These are phyloP conservation scores for Rhodinocichla rosea DNA, from an alignment of 2,113 vertebrate genomes.

Conservation along the genomic window DNA sequence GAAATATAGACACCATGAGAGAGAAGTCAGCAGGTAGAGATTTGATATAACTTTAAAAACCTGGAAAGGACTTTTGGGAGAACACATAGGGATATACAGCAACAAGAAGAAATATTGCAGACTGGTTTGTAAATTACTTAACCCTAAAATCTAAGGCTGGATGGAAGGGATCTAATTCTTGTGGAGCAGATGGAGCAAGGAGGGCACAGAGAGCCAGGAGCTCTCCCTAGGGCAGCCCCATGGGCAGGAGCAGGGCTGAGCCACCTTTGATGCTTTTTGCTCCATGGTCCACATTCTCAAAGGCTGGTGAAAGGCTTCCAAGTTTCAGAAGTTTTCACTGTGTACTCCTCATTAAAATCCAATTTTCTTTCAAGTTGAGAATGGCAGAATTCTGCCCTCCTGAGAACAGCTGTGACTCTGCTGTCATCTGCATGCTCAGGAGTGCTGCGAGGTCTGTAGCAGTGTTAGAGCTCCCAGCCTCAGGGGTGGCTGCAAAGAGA, in stretches of 20 bases:
- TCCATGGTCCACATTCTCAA: not conserved
- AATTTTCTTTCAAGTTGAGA: not conserved
- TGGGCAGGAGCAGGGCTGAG: not conserved
- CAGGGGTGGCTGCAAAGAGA: not conserved
- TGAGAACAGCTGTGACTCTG: not conserved
- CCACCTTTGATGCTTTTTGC: not conserved
- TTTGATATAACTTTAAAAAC: not conserved
- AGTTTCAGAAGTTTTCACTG: not conserved
- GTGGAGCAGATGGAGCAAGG: not conserved
- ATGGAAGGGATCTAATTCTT: not conserved
- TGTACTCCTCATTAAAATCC: not conserved
- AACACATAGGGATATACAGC: not conserved
- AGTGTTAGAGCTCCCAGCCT: not conserved
- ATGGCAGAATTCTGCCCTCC: not conserved
- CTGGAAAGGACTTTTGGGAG: not conserved
- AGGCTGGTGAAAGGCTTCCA: not conserved
- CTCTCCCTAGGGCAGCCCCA: rapidly evolving
- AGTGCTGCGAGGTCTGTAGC: not conserved
- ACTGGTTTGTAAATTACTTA: not conserved
- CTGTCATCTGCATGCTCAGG: not conserved
- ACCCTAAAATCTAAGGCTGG: not conserved
- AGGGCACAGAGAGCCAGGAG: not conserved
- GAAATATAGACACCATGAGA: not conserved
- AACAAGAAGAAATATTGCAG: not conserved
- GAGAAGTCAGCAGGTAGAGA: not conserved